Base-by-base conservation (phyloP, 2,113 vertebrate species). In the Poecilia latipinna region DNA sequence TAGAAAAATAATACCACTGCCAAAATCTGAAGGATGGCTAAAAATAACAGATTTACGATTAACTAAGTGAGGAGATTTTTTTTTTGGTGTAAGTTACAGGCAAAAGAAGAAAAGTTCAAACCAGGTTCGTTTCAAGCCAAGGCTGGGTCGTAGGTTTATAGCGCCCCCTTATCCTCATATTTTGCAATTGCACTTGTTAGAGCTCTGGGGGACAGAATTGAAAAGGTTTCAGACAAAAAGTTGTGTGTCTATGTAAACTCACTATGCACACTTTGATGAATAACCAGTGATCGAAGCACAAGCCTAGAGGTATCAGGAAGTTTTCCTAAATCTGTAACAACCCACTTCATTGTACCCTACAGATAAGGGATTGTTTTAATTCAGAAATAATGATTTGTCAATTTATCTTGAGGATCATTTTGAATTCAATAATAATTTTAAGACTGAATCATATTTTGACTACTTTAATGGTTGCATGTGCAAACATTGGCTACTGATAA, bases 111-210 rank as follows among this genome's bases (percentile, higher is more conserved):
- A 77, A 80, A 71, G 79, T 84, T 89, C 77, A 75, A 11, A 37
- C 33, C 68, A 68, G 79, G 75, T 83, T 88, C 51, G 68, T 74
- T 44, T 64, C 48, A 60, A 54, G 68, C 17, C 51, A 60, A 67
- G 77, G 37, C 72, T 74, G 68, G 72, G 24, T 74, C 72, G 42
- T 13, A 63, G 68, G 33, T 54, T 78, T 69, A 77, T 7, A 77
- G 74, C 65, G 62, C 81, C 86, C 82, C 61, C 88, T 85, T 73
- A 75, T 61, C 68, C 74, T 60, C 54, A 24, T 63, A 42, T 61
- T 72, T 83, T 84, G 67, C 82, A 89, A 90, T 76, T 90, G 83
- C 86, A 84, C 84, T 90, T 87, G 74, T 75, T 81, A 89, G 82
- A 88, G 74, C 74, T 81, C 74, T 76, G 28, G 31, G 31, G 75